phyloP scores from a whole-genome alignment of 2,113 vertebrate species.

The Bambusicola thoracicus region DNA sequence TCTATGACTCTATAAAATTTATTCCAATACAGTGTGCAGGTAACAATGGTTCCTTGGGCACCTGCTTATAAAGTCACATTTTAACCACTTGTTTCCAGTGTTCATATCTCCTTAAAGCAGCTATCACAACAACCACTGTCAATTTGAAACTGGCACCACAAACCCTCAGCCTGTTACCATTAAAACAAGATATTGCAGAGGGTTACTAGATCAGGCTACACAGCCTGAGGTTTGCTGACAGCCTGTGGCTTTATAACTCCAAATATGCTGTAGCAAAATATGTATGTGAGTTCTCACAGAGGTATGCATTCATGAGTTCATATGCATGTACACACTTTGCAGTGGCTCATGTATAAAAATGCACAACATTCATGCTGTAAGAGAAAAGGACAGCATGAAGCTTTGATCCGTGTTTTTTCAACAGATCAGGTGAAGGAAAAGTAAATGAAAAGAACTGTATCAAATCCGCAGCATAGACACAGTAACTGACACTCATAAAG shows the following conservation, averaged over 20 bases:
- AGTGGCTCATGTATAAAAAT: background rate
- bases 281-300: background rate
- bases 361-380: background rate
- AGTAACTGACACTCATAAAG: background rate
- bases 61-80: background rate
- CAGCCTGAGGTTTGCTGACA: background rate
- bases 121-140: background rate
- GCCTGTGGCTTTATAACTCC: background rate
- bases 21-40: background rate
- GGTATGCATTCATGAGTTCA: background rate
- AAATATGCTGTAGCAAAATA: background rate
- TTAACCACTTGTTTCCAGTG: background rate
- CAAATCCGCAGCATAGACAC: background rate
- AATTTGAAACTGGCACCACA: background rate
- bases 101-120: background rate
- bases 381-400: background rate
- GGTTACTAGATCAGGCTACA: background rate
- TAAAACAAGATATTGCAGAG: background rate
- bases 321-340: background rate
- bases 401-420: background rate
- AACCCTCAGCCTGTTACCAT: background rate
- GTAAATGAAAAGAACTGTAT: background rate
- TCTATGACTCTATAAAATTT: background rate
- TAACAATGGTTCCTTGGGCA: background rate
- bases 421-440: background rate